Conservation (phyloP, 2,888 invertebrate genomes). For the Trachelus tabidus region DNA sequence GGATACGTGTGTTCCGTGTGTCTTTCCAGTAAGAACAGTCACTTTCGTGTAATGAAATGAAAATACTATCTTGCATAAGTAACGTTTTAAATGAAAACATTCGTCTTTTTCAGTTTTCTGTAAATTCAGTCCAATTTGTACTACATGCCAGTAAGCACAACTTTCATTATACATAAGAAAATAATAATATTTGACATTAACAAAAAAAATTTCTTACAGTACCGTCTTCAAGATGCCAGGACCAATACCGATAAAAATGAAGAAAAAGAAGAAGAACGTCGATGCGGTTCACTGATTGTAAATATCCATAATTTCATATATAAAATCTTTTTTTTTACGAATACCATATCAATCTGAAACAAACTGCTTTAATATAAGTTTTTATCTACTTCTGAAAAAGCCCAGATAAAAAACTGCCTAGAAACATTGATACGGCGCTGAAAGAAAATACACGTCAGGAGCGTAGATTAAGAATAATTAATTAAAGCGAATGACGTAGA, state of each 20-base stretch:
- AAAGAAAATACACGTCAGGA: background rate
- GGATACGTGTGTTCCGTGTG: conserved; percentile 99
- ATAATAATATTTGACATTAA: background rate
- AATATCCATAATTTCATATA: background rate
- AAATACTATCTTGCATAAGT: background rate
- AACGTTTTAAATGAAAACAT: conserved; percentile 3
- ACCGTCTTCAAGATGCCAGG: conserved; percentile 93
- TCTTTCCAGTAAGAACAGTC: conserved; percentile 81
- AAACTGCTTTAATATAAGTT: background rate
- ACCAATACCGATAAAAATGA: conserved; percentile 79
- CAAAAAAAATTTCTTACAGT: conserved; percentile 70
- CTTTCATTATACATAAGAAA: conserved; percentile 5
- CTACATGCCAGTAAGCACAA: conserved; percentile 92
- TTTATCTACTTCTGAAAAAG: background rate
- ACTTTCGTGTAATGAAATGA: background rate
- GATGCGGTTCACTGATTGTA: conserved; percentile 48
- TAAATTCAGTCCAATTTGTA: conserved; percentile 96
- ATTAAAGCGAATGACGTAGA: background rate
- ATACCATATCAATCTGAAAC: background rate
- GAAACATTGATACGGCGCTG: background rate
- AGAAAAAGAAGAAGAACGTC: conserved; percentile 82
- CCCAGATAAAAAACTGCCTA: background rate
- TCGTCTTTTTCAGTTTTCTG: conserved; percentile 85
- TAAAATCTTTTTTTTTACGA: background rate
- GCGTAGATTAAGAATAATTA: background rate